A percentile compares a stretch with the other conserved stretches of the same genome.
phyloP scores from a whole-genome alignment of 2,888 invertebrate species.

The Tiliacea aurago region DNA sequence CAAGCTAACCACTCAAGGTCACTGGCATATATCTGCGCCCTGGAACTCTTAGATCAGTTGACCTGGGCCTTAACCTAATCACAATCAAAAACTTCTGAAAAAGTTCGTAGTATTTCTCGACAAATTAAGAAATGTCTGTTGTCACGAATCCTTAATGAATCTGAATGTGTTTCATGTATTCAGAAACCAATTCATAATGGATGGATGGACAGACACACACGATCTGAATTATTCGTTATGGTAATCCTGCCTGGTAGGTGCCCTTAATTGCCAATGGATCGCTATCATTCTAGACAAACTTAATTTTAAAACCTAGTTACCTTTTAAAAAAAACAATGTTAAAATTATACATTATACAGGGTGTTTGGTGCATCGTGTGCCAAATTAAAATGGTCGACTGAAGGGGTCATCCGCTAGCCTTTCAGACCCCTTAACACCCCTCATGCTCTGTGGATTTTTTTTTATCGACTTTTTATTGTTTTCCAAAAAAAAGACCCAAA shows the following conservation, averaged over 20 bases:
- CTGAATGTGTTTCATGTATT: constrained; percentile 35
- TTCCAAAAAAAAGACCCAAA: too few relatives aligned
- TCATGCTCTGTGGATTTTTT: too few relatives aligned
- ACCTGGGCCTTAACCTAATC: not conserved
- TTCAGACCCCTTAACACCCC: too few relatives aligned
- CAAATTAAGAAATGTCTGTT: not conserved
- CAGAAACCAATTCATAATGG: constrained; percentile 31
- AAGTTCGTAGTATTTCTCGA: not conserved
- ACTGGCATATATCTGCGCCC: too few relatives aligned
- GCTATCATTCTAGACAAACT: constrained; percentile 25
- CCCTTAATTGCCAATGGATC: constrained; percentile 41
- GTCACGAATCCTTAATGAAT: constrained; percentile 22
- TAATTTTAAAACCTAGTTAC: constrained; percentile 37
- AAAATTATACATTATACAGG: too few relatives aligned
- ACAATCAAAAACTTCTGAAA: not conserved
- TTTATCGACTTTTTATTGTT: too few relatives aligned
- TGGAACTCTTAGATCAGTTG: not conserved
- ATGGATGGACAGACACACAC: constrained; percentile 48
- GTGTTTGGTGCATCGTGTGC: too few relatives aligned
- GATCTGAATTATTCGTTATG: constrained; percentile 48
- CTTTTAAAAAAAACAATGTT: constrained; percentile 36
- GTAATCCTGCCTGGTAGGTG: constrained; percentile 29
- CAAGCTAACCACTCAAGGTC: too few relatives aligned
- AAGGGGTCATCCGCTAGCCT: too few relatives aligned
- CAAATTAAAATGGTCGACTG: too few relatives aligned